These are phyloP conservation scores for Pionites leucogaster DNA, from an alignment of 2,113 vertebrate genomes.

Conservation along the genomic window DNA sequence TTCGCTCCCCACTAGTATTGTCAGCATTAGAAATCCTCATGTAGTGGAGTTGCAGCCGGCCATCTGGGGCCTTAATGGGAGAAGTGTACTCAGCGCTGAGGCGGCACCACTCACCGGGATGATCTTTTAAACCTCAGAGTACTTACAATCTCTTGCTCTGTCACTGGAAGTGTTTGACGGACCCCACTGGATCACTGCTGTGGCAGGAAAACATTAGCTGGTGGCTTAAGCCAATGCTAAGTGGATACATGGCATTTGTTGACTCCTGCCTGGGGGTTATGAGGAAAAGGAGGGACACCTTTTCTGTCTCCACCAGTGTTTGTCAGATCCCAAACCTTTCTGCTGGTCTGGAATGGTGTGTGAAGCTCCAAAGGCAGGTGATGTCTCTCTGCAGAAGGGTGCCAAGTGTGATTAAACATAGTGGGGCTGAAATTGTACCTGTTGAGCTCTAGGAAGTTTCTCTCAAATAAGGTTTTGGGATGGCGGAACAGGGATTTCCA, in stretches of 20 bases:
- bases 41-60: background rate
- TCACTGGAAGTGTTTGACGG: background rate
- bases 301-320: background rate
- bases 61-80: background rate
- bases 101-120: rapidly evolving
- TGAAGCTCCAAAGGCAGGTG: background rate
- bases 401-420: background rate
- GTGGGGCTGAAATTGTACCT: background rate
- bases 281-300: background rate
- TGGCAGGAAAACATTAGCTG: background rate
- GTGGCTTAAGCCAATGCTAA: background rate
- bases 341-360: background rate
- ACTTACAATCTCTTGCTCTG: background rate
- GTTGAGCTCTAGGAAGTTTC: background rate
- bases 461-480: background rate
- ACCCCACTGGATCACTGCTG: background rate
- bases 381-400: background rate
- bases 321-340: background rate
- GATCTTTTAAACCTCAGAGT: background rate
- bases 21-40: background rate
- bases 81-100: background rate
- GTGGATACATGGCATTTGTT: background rate
- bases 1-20: background rate
- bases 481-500: background rate
- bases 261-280: background rate